Evolutionary conservation across 1,140 invertebrate species (phyloP).

Genomic region (Drosophila repletoides): DNA sequence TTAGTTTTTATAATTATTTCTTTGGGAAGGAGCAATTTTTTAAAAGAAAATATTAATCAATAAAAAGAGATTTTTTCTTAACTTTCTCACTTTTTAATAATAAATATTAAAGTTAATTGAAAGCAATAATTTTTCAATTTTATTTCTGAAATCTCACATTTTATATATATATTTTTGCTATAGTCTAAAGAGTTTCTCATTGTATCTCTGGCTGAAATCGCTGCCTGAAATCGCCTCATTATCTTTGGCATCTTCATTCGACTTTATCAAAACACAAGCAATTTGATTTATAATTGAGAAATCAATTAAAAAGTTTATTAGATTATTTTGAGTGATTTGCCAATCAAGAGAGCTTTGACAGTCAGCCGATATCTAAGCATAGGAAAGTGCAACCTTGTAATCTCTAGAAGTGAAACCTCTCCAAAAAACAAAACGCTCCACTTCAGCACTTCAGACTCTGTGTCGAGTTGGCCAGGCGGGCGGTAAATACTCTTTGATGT

Average conservation of each 20-base stretch:
- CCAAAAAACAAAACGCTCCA: constrained; percentile 22
- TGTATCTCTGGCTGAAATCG: too few relatives aligned
- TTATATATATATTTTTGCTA: too few relatives aligned
- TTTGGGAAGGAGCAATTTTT: too few relatives aligned
- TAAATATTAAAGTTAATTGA: too few relatives aligned
- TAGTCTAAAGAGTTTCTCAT: too few relatives aligned
- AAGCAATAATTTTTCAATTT: too few relatives aligned
- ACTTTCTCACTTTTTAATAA: too few relatives aligned
- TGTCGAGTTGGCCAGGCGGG: constrained; percentile 25
- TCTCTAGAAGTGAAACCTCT: constrained; percentile 33
- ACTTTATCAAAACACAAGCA: not conserved
- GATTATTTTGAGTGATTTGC: constrained; percentile 18
- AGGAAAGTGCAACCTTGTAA: constrained; percentile 27
- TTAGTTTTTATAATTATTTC: too few relatives aligned
- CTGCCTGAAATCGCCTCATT: too few relatives aligned
- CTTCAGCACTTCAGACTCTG: constrained; percentile 21
- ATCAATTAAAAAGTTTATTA: constrained; percentile 24
- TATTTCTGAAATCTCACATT: too few relatives aligned
- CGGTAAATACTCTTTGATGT: constrained; percentile 37
- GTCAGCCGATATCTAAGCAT: not conserved
- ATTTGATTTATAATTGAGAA: constrained; percentile 11
- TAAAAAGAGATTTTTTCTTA: too few relatives aligned
- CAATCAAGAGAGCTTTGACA: constrained; percentile 11
- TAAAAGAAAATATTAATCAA: too few relatives aligned
- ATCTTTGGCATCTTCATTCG: not conserved